Conservation (phyloP, 1,140 invertebrate species). For the Protaetia brevitarsis region DNA sequence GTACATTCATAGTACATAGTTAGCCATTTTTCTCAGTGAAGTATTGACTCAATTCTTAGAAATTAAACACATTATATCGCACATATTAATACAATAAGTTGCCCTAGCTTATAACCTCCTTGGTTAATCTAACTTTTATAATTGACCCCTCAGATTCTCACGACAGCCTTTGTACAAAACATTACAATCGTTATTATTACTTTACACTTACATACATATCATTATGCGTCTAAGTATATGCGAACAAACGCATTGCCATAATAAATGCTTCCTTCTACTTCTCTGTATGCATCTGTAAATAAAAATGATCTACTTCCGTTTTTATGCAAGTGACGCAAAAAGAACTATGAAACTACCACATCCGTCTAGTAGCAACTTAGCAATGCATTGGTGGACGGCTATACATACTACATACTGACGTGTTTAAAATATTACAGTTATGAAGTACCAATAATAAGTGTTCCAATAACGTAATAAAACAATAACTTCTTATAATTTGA, state of each 20-base stretch:
- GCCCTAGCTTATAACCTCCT: too few relatives aligned
- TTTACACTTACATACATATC: too few relatives aligned
- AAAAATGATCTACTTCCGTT: slow-evolving; percentile 18
- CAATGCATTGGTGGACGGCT: slow-evolving; percentile 6
- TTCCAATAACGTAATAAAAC: not conserved
- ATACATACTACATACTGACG: not conserved
- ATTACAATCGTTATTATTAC: too few relatives aligned
- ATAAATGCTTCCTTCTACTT: slow-evolving; percentile 14
- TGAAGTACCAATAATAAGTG: not conserved
- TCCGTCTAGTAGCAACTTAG: not conserved
- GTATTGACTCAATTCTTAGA: too few relatives aligned
- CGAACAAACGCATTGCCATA: not conserved
- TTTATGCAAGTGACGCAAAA: slow-evolving; percentile 18
- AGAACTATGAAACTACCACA: slow-evolving; percentile 1
- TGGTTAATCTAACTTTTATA: too few relatives aligned
- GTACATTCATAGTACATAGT: too few relatives aligned
- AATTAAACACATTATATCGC: too few relatives aligned
- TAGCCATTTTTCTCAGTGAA: too few relatives aligned
- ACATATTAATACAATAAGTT: too few relatives aligned
- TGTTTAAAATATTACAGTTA: not conserved
- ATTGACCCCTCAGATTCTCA: too few relatives aligned
- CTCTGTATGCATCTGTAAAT: slow-evolving; percentile 12
- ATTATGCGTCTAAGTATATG: slow-evolving; percentile 8
- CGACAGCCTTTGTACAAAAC: too few relatives aligned
- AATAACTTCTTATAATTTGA: not conserved